Evolutionary conservation across 1,140 invertebrate species (phyloP), one percentile per base, ranked within the genome.

Genomic region (Drosophila novamexicana): DNA sequence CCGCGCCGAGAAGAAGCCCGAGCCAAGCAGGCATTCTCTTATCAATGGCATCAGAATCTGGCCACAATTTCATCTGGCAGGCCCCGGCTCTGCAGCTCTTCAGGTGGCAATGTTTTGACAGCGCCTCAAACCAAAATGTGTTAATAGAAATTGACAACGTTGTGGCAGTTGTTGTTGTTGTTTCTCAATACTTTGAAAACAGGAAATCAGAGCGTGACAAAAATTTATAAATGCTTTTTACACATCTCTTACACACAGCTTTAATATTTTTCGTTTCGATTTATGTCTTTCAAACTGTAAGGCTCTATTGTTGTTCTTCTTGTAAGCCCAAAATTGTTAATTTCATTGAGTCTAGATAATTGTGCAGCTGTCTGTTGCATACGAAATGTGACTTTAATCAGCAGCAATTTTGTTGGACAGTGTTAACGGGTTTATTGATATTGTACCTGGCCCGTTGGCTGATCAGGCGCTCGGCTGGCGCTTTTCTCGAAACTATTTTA

Each of bases 191-290:
- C 58, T 56, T 62, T 45, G 65, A 69, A 81, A 54, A 81, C 84
- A 89, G 84, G 84, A 89, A 89, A 84, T 78, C 65, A 36, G 69
- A 44, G 68, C 84, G 84, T 88, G 84, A 89, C 84, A 44, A 54
- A 74, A 88, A 83, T 88, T 57, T 70, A 16, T 18, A 89, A 88
- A 68, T 70, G 32, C 18, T 61, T 58, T 57, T 79, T 63, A 57
- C 47, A 58, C 18, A n/a, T 22, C 14, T 7, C 5, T 5, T 29
- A 59, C 32, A n/a, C 29, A 59, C 7, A 12, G 34, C 18, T 12
- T 36, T 10, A 49, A 59, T 18, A 67, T 76, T 40, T 52, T 16
- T 10, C 49, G 16, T 18, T 67, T 40, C 45, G 12, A 54, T 45
- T 53, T 64, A 54, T 56, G 50, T 29, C 40, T 45, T 12, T 34